phyloP scores from a whole-genome alignment of 2,888 invertebrate genomes.

The Neoascia interrupta region DNA sequence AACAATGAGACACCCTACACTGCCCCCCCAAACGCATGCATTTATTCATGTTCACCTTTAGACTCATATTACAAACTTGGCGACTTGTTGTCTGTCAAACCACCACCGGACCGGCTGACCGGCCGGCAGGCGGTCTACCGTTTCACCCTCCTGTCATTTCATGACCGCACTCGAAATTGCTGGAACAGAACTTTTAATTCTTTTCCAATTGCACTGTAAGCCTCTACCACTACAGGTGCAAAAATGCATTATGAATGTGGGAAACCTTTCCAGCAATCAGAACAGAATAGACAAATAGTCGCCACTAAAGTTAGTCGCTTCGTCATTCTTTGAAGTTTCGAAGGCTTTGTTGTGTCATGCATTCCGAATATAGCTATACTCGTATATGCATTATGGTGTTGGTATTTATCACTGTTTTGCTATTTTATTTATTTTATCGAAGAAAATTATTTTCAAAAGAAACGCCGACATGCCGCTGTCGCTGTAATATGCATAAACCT shows the following conservation, averaged over 20 bases:
- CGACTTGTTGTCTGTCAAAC: slow-evolving; percentile 55
- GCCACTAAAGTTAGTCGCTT: slow-evolving; percentile 35
- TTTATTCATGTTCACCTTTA: slow-evolving; percentile 42
- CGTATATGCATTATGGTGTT: slow-evolving; percentile 25
- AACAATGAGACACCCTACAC: too few relatives aligned
- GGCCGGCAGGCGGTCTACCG: slow-evolving; percentile 20
- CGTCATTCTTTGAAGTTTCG: too few relatives aligned
- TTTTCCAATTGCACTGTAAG: background rate
- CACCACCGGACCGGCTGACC: slow-evolving; percentile 28
- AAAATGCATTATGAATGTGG: slow-evolving; percentile 34
- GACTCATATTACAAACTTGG: slow-evolving; percentile 52
- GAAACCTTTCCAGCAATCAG: slow-evolving; percentile 33
- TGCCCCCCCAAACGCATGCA: too few relatives aligned
- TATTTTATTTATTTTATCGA: slow-evolving; percentile 29
- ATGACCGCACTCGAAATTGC: background rate
- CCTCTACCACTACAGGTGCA: slow-evolving; percentile 14
- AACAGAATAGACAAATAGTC: slow-evolving; percentile 61
- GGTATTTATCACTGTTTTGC: slow-evolving; percentile 57
- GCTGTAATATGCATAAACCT: slow-evolving; percentile 28
- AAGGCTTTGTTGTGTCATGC: too few relatives aligned
- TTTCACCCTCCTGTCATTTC: background rate
- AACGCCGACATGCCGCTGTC: slow-evolving; percentile 41
- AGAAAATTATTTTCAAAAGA: slow-evolving; percentile 50
- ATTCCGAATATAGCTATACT: too few relatives aligned
- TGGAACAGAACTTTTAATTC: slow-evolving; percentile 1